Base-by-base conservation (phyloP, 2,888 invertebrate genomes). In the Drosophila suboccidentalis region DNA sequence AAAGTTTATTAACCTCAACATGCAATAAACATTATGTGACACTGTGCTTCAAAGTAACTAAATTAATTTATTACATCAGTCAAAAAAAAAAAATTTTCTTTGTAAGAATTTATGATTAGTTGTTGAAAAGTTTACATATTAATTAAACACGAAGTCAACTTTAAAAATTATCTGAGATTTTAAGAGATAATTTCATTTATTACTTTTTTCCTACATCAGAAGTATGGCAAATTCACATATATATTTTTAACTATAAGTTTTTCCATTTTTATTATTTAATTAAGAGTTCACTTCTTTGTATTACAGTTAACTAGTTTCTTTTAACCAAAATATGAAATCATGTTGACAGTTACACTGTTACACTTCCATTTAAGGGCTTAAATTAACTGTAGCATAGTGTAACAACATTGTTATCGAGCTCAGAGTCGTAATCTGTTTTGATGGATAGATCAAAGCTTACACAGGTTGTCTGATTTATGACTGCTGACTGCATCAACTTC, bases 401-500 rank as follows among this genome's bases (percentile, higher is more conserved):
- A 47, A 51, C 15, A 19, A 19, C n/a, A 39, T 8, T 54, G 36
- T 49, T 51, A 68, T 72, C 54, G 58, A 62, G 11, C 34, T 15
- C 46, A 43, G 44, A 54, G 62, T 32, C 36, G 62, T 36, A 68
- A 54, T 44, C 55, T 57, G n/a, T 55, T 51, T 63, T 19, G 22
- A 51, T 67, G 68, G 46, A 17, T n/a, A 54, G 63, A 72, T 62
- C 60, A 69, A 62, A 57, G 61, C 59, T 43, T 41, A 50, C 59
- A 19, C 46, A 59, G 59, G 17, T 36, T 63, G 47, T 43, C 47
- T 70, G 74, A 74, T 65, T 71, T 71, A 61, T 68, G 60, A 49
- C 60, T 29, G 64, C 29, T 46, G 46, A 41, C 17, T 44, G 36
- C 32, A 34, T 32, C 55, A 59, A 62, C 49, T 57, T 64, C 32